Conservation (phyloP, 2,888 invertebrate genomes). For the Leptinotarsa juncta region DNA sequence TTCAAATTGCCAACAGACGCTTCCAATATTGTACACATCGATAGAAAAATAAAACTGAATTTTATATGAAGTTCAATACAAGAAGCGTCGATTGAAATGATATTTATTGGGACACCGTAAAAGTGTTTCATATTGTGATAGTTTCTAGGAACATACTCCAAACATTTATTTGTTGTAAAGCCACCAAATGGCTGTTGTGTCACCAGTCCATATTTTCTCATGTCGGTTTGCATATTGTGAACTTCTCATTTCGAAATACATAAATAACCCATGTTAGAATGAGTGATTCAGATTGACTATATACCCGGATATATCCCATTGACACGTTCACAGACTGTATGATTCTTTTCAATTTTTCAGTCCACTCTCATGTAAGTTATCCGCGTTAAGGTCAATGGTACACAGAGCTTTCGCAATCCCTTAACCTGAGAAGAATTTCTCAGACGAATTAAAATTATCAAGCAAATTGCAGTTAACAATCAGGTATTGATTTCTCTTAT, state of each 20-base stretch:
- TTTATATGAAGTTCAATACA: constrained; percentile 51
- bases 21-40: constrained; percentile 15
- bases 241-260: constrained; percentile 28
- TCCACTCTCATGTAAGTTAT: no score
- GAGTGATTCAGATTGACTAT: not conserved
- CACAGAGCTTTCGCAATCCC: no score
- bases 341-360: no score
- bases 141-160: constrained; percentile 40
- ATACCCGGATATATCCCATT: no score
- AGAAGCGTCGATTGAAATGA: constrained; percentile 47
- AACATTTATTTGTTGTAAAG: constrained; percentile 34
- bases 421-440: no score
- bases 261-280: not conserved
- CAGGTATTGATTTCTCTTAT: no score
- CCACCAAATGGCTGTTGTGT: constrained; percentile 18
- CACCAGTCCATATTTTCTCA: constrained; percentile 30
- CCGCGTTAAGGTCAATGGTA: no score
- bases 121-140: constrained; percentile 44
- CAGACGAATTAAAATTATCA: no score
- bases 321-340: no score
- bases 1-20: not conserved
- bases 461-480: no score
- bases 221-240: constrained; percentile 28
- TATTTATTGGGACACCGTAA: constrained; percentile 48
- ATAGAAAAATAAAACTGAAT: constrained; percentile 36